Evolutionary conservation across 1,140 invertebrate genomes (phyloP).

Genomic region (Planococcus citri): DNA sequence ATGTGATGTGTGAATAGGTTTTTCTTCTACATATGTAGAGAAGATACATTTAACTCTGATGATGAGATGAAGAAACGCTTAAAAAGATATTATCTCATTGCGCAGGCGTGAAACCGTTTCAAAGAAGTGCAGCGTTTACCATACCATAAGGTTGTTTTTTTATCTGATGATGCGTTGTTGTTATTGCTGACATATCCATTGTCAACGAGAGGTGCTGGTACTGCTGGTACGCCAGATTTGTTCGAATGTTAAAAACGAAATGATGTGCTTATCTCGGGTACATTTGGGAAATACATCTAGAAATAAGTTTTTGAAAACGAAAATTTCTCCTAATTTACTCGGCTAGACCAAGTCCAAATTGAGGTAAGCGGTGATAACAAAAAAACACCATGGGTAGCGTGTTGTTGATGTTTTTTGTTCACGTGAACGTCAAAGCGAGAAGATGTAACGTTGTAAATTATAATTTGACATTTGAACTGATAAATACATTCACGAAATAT

Average conservation of each 20-base stretch:
- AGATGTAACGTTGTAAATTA: background rate
- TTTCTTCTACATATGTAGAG: too few species aligned
- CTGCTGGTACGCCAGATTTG: too few species aligned
- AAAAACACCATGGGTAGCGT: too few species aligned
- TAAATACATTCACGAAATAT: background rate
- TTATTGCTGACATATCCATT: background rate
- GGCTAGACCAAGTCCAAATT: background rate
- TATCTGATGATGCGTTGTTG: background rate
- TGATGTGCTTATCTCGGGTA: too few species aligned
- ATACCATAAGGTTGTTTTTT: background rate
- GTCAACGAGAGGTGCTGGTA: too few species aligned
- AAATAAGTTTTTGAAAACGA: background rate
- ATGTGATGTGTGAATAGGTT: too few species aligned
- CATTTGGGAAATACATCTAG: background rate
- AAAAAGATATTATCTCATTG: conserved; percentile 1
- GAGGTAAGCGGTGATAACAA: too few species aligned
- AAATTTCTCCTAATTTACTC: background rate
- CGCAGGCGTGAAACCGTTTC: conserved; percentile 17
- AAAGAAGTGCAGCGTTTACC: background rate
- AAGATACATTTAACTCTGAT: too few species aligned
- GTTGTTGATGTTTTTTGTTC: too few species aligned
- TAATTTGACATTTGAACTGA: background rate
- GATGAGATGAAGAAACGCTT: background rate
- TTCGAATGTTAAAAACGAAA: too few species aligned
- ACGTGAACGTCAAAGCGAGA: too few species aligned